Evolutionary conservation across 2,113 vertebrate species (phyloP).

Genomic region (Bubo bubo): DNA sequence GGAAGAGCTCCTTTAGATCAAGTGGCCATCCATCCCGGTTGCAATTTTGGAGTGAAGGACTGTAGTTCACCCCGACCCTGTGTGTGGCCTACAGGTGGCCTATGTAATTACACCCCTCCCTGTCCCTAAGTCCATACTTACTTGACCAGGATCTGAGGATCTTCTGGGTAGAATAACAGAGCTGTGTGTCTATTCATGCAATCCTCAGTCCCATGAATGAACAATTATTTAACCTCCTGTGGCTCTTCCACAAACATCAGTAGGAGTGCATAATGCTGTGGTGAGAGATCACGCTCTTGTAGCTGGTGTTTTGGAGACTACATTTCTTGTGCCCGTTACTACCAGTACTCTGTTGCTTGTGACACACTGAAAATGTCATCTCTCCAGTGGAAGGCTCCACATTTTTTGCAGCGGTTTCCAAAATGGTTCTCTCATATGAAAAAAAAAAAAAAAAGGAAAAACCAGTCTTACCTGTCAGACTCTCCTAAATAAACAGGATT

Average conservation of each 20-base stretch:
- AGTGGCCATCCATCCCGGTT: not conserved
- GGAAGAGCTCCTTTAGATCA: not conserved
- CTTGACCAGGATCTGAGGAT: not conserved
- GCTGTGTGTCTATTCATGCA: not conserved
- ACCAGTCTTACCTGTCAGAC: not conserved
- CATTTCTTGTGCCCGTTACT: not conserved
- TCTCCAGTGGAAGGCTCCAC: not conserved
- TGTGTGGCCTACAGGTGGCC: not conserved
- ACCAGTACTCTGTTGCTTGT: not conserved
- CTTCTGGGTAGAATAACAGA: not conserved
- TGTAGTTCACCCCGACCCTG: not conserved
- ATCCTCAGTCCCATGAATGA: not conserved
- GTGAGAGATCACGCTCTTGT: not conserved
- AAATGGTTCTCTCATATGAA: not conserved
- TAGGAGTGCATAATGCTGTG: not conserved
- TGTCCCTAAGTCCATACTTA: not conserved
- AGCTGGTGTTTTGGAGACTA: not conserved
- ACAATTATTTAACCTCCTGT: not conserved
- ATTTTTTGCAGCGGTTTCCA: not conserved
- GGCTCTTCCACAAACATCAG: not conserved
- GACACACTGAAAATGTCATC: not conserved
- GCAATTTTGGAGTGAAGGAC: not conserved
- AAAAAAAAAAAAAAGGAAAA: too few relatives aligned
- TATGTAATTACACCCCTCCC: fast-evolving
- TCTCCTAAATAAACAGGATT: not conserved